phyloP scores from a whole-genome alignment of 2,797 vertebrate genomes.

The Falco novaeseelandiae region DNA sequence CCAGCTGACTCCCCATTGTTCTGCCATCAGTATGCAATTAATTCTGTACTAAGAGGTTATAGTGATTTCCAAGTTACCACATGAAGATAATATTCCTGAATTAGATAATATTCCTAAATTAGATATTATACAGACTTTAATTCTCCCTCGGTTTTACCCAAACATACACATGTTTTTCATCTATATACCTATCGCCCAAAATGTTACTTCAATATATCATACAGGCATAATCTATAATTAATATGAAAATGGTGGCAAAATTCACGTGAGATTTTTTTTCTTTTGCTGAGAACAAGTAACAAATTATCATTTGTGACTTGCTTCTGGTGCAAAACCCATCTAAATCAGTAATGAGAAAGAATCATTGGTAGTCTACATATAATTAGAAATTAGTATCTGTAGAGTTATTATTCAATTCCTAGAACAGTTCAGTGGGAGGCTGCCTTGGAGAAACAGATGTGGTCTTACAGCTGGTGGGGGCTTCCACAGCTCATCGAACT shows the following conservation, averaged over 20 bases:
- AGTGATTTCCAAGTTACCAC: not conserved
- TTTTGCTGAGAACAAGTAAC: not conserved
- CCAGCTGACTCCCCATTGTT: not conserved
- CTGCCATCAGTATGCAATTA: not conserved
- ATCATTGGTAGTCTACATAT: not conserved
- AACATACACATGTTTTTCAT: not conserved
- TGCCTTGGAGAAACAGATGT: not conserved
- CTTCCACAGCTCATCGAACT: not conserved
- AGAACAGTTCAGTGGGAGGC: not conserved
- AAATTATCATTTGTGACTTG: not conserved
- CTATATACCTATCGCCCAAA: not conserved
- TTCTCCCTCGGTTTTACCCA: not conserved
- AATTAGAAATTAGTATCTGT: not conserved
- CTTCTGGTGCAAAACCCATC: not conserved
- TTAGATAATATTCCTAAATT: not conserved
- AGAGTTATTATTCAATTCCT: not conserved
- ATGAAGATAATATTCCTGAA: not conserved
- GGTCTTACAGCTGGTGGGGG: not conserved
- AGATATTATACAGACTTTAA: not conserved
- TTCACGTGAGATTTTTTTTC: not conserved
- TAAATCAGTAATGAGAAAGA: not conserved
- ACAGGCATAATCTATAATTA: not conserved
- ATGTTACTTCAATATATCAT: not conserved
- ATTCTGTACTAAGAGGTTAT: not conserved
- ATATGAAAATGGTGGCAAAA: not conserved